Base-by-base conservation (phyloP, 1,140 invertebrate genomes). In the Wiebesia pumilae region DNA sequence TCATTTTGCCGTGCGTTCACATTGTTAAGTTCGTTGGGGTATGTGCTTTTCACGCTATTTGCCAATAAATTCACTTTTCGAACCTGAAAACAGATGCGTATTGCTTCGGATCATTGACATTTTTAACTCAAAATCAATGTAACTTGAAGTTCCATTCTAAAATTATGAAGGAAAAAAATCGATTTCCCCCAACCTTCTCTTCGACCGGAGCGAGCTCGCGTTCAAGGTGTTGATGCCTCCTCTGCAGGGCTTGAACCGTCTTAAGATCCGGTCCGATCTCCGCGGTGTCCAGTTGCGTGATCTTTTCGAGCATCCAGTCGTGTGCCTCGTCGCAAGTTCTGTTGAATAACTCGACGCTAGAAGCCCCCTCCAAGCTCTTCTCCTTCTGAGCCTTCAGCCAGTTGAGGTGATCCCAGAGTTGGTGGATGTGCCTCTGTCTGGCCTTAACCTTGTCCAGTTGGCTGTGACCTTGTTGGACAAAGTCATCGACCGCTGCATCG, bases 221-320 rank as follows among this genome's bases (percentile, higher is more conserved):
- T 92, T 98, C 98, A 21, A 99, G 94, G 93, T 98, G 97, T 89
- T 98, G 97, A 93, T 99, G 98, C 43, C 97, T 94, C 24, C 98
- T 94, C 92, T 99, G 98, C 71, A 98, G 92, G 10, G 98, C 97
- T 91, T 98, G 97, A 0, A 99, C 97, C 0, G 98, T 98, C 91
- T 98, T 97, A 47, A 99, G 94, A 94, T 99, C 98, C 6, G 97
- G 95, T 0, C 97, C 97, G 1, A 97, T 94, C 75, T 97, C 96
- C 27, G 96, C 96, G 0, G 95, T 96, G 85, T 98, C 97, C 88
- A 98, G 90, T 90, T 98, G 97, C 30, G 95, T 96, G 93, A 98
- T 97, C 93, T 99, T 99, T 92, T 99, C 98, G 33, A 96, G 93
- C 97, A 99, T 99, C 98, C 98, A 99, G 90, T 98, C 97, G 88